Base-by-base conservation (phyloP, 2,888 invertebrate species). In the Leptopterna dolabrata region DNA sequence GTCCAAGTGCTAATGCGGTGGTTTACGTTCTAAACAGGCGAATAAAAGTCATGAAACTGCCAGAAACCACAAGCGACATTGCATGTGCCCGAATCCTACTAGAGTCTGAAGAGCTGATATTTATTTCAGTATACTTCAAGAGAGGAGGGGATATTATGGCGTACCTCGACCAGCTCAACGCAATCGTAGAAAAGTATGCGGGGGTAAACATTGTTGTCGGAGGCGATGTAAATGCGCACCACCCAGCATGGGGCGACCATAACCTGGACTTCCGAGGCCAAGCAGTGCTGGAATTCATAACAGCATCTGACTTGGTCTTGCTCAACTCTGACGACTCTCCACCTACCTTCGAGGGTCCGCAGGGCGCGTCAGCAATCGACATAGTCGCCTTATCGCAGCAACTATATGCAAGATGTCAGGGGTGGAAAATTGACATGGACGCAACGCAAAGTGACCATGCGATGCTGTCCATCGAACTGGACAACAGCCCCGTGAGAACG, bases 211-310 rank as follows among this genome's bases (percentile, higher is more conserved):
- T 70, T 13, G 9, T 70, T 1, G 1, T 70, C 3, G 70, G 70
- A 70, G 76, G 76, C 13, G 76, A 76, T 16, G 30, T 76, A 6
- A 76, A 76, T 19, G 76, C 76, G 36, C 76, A 76, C 16, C 30
- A 41, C 36, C 43, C 76, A 41, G 76, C 76, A 4, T 76, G 76
- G 76, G 76, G 76, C 16, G 43, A 41, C 76, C 6, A n/a, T 19
- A 76, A n/a, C n/a, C 43, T 41, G 19, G 76, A 76, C 19, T n/a
- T 9, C 6, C 29, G 36, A 30, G 76, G 36, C 19, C 30, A 76
- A 36, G 9, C 9, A 6, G n/a, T 76, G 9, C 9, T 76, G 4
- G 76, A 76, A 30, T 80, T 80, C 19, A 0, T 80, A 4, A 43
- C 24, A 4, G 3, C 51, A 2, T 13, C 41, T 0, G 51, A 80